Conservation (phyloP, 1,140 invertebrate species). For the Anagrus nilaparvatae region DNA sequence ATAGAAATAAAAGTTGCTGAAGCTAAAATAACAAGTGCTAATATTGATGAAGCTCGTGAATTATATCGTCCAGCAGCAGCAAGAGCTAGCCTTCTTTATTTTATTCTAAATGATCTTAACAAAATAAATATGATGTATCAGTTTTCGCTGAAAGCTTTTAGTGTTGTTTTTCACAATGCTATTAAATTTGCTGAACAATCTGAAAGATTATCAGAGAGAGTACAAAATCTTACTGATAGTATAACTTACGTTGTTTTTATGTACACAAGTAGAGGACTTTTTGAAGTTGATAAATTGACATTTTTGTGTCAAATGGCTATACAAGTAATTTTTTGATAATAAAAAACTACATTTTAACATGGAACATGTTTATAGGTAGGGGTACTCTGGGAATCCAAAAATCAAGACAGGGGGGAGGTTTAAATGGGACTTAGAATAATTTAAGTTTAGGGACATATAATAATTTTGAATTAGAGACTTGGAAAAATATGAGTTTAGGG, state of each 20-base stretch:
- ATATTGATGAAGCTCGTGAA: constrained; percentile 86
- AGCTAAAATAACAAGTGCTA: constrained; percentile 71
- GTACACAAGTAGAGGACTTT: constrained; percentile 83
- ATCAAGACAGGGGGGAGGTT: too few species aligned
- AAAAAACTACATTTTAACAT: not conserved
- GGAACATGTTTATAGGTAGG: too few species aligned
- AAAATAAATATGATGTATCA: constrained; percentile 96
- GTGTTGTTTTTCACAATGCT: constrained; percentile 83
- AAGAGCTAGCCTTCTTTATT: constrained; percentile 83
- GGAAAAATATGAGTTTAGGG: too few species aligned
- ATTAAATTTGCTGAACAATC: constrained; percentile 58
- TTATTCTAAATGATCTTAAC: constrained; percentile 85
- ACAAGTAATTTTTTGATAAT: constrained; percentile 48
- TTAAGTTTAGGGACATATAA: too few species aligned
- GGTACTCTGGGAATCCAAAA: too few species aligned
- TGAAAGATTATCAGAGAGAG: constrained; percentile 60
- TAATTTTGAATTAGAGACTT: too few species aligned
- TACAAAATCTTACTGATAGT: constrained; percentile 72
- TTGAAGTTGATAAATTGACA: constrained; percentile 88
- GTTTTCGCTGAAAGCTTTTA: constrained; percentile 92
- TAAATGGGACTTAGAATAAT: too few species aligned
- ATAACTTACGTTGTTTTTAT: constrained; percentile 80
- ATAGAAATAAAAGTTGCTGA: constrained; percentile 78
- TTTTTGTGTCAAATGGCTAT: constrained; percentile 83
- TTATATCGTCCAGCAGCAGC: constrained; percentile 77